phyloP scores from a whole-genome alignment of 2,888 invertebrate genomes.

The Lasioglossum zephyrum region DNA sequence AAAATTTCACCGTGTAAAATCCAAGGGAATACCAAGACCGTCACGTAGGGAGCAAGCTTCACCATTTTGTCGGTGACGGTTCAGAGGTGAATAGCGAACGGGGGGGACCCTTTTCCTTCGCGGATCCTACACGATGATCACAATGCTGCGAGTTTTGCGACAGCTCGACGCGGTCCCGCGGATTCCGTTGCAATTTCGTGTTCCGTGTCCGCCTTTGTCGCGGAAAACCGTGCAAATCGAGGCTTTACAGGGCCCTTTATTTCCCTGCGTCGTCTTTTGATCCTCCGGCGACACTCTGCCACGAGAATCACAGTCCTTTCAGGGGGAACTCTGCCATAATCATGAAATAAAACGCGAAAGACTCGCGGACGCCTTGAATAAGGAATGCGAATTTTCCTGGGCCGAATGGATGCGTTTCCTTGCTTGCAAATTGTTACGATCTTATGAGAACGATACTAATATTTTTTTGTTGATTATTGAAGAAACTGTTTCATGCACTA shows the following conservation, averaged over 20 bases:
- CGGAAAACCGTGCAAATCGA: constrained; percentile 32
- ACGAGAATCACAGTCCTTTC: not conserved
- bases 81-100: constrained; percentile 19
- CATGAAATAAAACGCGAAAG: not conserved
- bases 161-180: not conserved
- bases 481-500: not conserved
- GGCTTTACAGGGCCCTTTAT: not conserved
- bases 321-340: not conserved
- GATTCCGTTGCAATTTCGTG: constrained; percentile 27
- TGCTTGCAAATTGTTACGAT: not conserved
- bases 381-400: not conserved
- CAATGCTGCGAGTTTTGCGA: constrained; percentile 22
- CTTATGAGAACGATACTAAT: not conserved
- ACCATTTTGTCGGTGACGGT: constrained; percentile 22
- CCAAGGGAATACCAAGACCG: constrained; percentile 34
- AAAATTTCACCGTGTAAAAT: constrained; percentile 20
- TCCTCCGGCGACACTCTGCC: not conserved
- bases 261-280: constrained; percentile 19
- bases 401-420: not conserved
- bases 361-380: not conserved
- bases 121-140: constrained; percentile 31
- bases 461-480: not conserved
- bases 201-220: constrained; percentile 14
- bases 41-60: not conserved
- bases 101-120: not conserved